Evolutionary conservation across 2,797 vertebrate species (phyloP), one percentile per base, ranked within the genome.

Genomic region (Periophthalmus magnuspinnatus): DNA sequence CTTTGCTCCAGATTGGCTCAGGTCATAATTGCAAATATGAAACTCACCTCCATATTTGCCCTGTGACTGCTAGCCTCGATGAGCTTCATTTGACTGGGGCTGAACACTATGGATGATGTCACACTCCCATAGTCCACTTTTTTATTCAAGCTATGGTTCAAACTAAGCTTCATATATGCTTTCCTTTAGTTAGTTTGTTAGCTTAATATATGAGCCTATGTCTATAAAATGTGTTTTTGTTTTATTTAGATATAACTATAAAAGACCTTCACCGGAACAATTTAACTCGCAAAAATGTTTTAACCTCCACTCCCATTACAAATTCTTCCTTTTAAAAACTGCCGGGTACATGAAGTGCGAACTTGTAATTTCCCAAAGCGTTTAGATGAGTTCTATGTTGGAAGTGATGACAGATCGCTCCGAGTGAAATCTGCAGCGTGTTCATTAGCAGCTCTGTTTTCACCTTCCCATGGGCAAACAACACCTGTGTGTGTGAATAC

Each of bases 371-470:
- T 90, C 88, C 86, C 75, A 80, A 69, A 88, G 70, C 81, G 41
- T 83, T 88, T 88, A 88, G 81, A 88, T 83, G 83, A 74, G 85
- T 78, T 75, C 67, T 74, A 82, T 69, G 84, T 86, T 90, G 85
- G 84, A 92, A 88, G 90, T 88, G 91, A 89, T 90, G 90, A 92
- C 89, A 85, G 82, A 69, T 41, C 76, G 81, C 79, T 80, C 74
- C 76, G 65, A 81, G 75, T 69, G 57, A 77, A 60, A 86, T 75
- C 34, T 65, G 68, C 81, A 78, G 82, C 33, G 0, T 76, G 82
- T 86, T 88, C 86, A 90, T 89, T 89, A 93, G 85, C 87, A 81
- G 81, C 79, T 58, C 70, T 58, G 9, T 85, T 81, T 80, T 79
- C 82, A 62, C 74, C 77, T 80, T 28, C 80, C 72, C 62, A 57